A percentile compares a stretch with the other conserved stretches of the same genome.
These are phyloP conservation scores for Hippocampus comes DNA, from an alignment of 2,113 vertebrate genomes.

Conservation along the genomic window DNA sequence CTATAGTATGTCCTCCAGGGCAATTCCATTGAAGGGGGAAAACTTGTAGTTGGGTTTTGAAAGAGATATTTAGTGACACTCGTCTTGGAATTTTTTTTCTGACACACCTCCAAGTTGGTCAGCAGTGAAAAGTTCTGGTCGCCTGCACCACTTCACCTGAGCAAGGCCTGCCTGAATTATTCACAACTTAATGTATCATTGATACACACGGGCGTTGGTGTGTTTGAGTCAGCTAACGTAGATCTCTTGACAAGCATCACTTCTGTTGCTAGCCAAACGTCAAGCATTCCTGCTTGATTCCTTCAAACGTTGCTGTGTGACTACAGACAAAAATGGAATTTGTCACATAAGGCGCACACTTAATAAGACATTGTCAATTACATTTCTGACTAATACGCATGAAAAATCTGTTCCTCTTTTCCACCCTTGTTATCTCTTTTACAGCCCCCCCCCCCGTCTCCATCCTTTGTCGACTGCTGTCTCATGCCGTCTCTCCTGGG, in stretches of 20 bases:
- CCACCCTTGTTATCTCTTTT: slow-evolving; percentile 16
- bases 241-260: slow-evolving; percentile 38
- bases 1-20: background rate
- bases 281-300: slow-evolving; percentile 13
- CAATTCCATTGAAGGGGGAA: background rate
- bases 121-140: slow-evolving; percentile 50
- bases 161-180: slow-evolving; percentile 55
- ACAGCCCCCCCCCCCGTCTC: slow-evolving; percentile 16
- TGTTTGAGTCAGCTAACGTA: slow-evolving; percentile 12
- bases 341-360: background rate
- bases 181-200: slow-evolving; percentile 61
- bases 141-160: slow-evolving; percentile 34
- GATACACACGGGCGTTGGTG: slow-evolving; percentile 28
- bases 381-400: slow-evolving; percentile 2
- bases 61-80: background rate
- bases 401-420: background rate
- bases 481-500: slow-evolving; percentile 52
- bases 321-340: slow-evolving; percentile 27
- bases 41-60: background rate
- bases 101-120: slow-evolving; percentile 4
- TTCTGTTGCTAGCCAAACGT: slow-evolving; percentile 11
- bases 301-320: slow-evolving; percentile 5
- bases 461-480: slow-evolving; percentile 34
- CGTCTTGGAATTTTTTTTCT: background rate
- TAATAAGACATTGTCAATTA: slow-evolving; percentile 7